Percentiles rank a stretch among this genome's conserved stretches.
Evolutionary conservation across 2,888 invertebrate species (phyloP).

Genomic region (Himalopsyche tibetana): DNA sequence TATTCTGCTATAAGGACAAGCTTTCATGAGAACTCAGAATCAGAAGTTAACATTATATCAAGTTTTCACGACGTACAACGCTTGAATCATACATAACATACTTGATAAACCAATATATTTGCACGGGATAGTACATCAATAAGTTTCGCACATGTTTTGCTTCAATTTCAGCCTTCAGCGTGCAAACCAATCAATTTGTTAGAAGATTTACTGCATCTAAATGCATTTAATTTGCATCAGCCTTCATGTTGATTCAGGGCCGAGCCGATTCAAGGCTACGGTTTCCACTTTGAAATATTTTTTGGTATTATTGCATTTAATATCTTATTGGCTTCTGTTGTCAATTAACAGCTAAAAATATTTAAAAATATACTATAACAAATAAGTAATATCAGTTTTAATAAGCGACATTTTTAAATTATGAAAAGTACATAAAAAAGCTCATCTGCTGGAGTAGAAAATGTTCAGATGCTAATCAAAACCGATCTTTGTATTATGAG

Average conservation of each 20-base stretch:
- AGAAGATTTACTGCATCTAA: constrained; percentile 28
- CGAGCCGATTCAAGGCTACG: neutral
- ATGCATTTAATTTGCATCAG: constrained; percentile 15
- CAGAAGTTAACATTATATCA: neutral
- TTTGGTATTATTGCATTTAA: too few species aligned
- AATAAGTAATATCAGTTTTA: too few species aligned
- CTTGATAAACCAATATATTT: neutral
- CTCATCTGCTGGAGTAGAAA: too few species aligned
- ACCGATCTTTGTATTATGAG: too few species aligned
- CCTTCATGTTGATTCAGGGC: neutral
- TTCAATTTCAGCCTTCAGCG: constrained; percentile 8
- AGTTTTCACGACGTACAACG: neutral
- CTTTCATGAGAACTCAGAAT: neutral
- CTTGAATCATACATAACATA: neutral
- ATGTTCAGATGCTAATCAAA: too few species aligned
- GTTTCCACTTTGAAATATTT: too few species aligned
- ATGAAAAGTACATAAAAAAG: too few species aligned
- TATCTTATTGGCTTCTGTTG: too few species aligned
- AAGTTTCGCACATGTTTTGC: constrained; percentile 2
- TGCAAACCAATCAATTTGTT: neutral
- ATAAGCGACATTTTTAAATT: too few species aligned
- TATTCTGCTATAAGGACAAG: neutral
- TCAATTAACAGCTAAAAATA: too few species aligned
- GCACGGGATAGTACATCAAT: neutral
- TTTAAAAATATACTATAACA: too few species aligned